These are phyloP conservation scores for Volucella bombylans DNA, from an alignment of 2,888 invertebrate species.

Conservation along the genomic window DNA sequence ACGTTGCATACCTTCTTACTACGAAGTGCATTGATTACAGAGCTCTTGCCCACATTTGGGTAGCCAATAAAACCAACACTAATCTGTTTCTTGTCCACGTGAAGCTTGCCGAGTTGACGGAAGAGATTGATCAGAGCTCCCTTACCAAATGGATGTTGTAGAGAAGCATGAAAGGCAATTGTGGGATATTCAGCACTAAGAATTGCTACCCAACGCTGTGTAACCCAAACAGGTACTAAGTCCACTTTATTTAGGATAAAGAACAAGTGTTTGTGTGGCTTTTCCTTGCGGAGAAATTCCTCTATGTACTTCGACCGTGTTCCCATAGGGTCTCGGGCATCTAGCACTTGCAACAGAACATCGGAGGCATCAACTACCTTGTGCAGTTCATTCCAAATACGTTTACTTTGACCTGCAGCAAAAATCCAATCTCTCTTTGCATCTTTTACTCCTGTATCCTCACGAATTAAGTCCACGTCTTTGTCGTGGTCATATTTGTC, in stretches of 20 bases:
- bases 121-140: constrained; percentile 97
- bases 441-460: constrained; percentile 91
- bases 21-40: constrained; percentile 97
- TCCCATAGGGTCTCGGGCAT: constrained; percentile 98
- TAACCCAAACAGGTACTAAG: constrained; percentile 98
- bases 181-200: constrained; percentile 98
- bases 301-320: constrained; percentile 96
- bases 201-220: constrained; percentile 98
- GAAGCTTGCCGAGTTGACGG: constrained; percentile 96
- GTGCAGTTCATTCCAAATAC: constrained; percentile 99
- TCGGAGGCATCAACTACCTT: constrained; percentile 99
- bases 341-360: constrained; percentile 96
- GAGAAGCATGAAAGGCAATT: constrained; percentile 98
- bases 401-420: constrained; percentile 96
- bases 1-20: constrained; percentile 99
- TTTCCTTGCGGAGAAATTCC: constrained; percentile 95
- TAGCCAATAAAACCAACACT: constrained; percentile 99
- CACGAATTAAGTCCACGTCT: constrained; percentile 92
- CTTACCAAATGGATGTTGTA: constrained; percentile 98
- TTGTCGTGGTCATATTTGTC: constrained; percentile 91
- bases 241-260: constrained; percentile 98
- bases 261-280: constrained; percentile 97
- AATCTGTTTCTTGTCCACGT: constrained; percentile 98
- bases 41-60: constrained; percentile 99
- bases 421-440: constrained; percentile 96